Base-by-base conservation (phyloP, 2,888 invertebrate species). In the Melanostoma scalare region DNA sequence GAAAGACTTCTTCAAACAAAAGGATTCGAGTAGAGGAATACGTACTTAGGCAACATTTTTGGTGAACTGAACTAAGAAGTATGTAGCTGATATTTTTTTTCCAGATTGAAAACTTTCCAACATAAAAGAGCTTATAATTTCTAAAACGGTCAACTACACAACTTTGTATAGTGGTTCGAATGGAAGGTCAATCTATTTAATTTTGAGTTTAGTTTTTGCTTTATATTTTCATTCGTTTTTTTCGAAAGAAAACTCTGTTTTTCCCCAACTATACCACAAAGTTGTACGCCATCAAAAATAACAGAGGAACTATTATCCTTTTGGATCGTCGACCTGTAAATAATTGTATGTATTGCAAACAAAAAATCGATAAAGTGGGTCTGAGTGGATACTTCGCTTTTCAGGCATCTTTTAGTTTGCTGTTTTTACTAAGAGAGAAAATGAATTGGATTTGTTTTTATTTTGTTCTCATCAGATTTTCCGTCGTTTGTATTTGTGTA, bases 301-400 rank as follows among this genome's bases (percentile, higher is more conserved):
- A 20, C 20, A 20, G 20, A 68, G 72, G 73, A 35, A 52, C 55
- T 58, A 74, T 78, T 74, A 73, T 82, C 79, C 84, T 71, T 71
- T 56, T 79, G 75, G 84, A 84, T 74, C 84, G 79, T 84, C 84
- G 84, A 84, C 84, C 79, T 79, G 84, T 79, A 61, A 84, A 84
- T 84, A 79, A 84, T 79, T 84, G 20, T 20, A 79, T 65, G 42
- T 35, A 46, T 50, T 31, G 52, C 8, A 71, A 46, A 38, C 68
- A 61, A 44, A 68, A 79, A 84, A 84, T 84, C 84, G 71, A 84
- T 84, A 75, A 75, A 79, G 79, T 84, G 74, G 84, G 84, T 84
- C 84, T 84, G 82, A 82, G 82, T 82, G 82, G 82, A 78, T 77
- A 71, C 46, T 72, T 42, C 68, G 46, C 82, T 65, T 36, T 35